Percentiles rank a stretch among this genome's conserved stretches.
phyloP scores from a whole-genome alignment of 2,888 invertebrate species.

The Sylvicola cinctus region DNA sequence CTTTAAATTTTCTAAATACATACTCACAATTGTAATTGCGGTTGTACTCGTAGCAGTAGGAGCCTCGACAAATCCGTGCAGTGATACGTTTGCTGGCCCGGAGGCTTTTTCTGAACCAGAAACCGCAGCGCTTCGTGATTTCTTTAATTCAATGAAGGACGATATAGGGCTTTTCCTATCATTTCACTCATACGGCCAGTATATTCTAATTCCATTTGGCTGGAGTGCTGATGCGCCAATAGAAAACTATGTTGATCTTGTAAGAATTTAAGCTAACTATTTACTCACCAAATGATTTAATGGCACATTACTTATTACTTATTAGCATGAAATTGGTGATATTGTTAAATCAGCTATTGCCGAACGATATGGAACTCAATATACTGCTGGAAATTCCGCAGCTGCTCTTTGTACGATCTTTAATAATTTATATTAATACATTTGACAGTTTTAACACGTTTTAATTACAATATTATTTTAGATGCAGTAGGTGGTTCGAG shows the following conservation, averaged over 20 bases:
- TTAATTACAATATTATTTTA: constrained; percentile 14
- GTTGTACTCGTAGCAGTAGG: too few species aligned
- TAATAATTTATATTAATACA: constrained; percentile 1
- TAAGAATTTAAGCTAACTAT: constrained; percentile 16
- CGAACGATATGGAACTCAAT: constrained; percentile 35
- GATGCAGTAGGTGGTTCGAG: constrained; percentile 45
- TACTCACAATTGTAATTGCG: background rate
- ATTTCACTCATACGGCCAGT: constrained; percentile 43
- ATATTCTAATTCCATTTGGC: constrained; percentile 36
- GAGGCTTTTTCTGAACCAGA: constrained; percentile 35
- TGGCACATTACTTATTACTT: too few species aligned
- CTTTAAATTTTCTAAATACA: constrained; percentile 7
- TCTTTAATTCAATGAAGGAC: constrained; percentile 23
- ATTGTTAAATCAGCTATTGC: constrained; percentile 15
- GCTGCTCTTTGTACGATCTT: constrained; percentile 30
- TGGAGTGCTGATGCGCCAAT: constrained; percentile 28
- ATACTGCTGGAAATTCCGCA: constrained; percentile 35
- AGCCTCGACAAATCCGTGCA: constrained; percentile 24
- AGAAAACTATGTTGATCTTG: constrained; percentile 29
- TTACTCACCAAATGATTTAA: too few species aligned
- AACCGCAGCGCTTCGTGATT: constrained; percentile 25
- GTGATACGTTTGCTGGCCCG: constrained; percentile 28
- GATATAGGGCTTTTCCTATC: constrained; percentile 32
- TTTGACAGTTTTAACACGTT: constrained; percentile 4
- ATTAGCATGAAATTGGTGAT: constrained; percentile 2